Percentiles rank a stretch among this genome's conserved stretches.
Conservation (phyloP, 2,113 vertebrate species). For the Phoxinus phoxinus region DNA sequence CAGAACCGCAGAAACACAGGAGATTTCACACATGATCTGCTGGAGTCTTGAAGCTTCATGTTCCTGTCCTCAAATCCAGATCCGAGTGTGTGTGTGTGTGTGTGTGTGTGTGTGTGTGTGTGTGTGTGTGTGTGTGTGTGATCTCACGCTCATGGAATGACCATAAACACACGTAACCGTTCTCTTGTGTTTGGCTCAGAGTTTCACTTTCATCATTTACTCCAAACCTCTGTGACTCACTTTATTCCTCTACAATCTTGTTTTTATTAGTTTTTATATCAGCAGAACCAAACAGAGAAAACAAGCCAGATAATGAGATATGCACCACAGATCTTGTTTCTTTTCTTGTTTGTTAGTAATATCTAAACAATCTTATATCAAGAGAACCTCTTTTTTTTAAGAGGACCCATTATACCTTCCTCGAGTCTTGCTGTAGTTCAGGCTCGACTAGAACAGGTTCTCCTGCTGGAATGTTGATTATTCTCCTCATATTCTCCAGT, state of each 20-base stretch:
- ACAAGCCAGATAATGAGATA: background rate
- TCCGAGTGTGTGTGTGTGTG: background rate
- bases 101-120: background rate
- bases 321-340: too few relatives aligned
- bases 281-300: background rate
- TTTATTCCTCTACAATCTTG: background rate
- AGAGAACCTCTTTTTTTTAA: too few relatives aligned
- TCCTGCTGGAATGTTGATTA: too few relatives aligned
- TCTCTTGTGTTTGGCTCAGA: background rate
- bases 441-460: too few relatives aligned
- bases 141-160: conserved; percentile 10
- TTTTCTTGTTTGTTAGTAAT: too few relatives aligned
- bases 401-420: too few relatives aligned
- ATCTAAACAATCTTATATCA: too few relatives aligned
- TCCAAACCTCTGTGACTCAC: background rate
- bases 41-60: background rate
- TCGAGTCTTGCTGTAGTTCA: too few relatives aligned
- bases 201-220: background rate
- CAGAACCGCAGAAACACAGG: background rate
- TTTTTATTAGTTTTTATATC: background rate
- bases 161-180: background rate
- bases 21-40: conserved; percentile 29
- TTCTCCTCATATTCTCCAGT: too few relatives aligned
- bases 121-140: conserved; percentile 1
- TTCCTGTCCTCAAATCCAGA: background rate